These are phyloP conservation scores for Anolis carolinensis DNA, from an alignment of 2,113 vertebrate species.

Conservation along the genomic window DNA sequence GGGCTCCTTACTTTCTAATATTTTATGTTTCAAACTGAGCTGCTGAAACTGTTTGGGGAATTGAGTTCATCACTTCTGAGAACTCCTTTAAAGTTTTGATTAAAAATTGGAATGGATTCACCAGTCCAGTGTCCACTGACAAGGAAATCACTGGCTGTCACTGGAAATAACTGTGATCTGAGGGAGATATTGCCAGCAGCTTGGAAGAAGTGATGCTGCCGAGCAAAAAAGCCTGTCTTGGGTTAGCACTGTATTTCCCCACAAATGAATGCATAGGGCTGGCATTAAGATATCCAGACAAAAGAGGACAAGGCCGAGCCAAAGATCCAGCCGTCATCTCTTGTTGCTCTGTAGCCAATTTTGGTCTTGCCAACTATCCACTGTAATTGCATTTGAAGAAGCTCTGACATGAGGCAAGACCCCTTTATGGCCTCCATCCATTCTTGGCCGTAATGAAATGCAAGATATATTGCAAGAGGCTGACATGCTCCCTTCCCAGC, in stretches of 20 bases:
- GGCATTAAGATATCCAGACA: not conserved
- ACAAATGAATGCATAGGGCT: not conserved
- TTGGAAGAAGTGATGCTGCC: not conserved
- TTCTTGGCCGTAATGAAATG: constrained; percentile 61
- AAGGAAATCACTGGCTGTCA: no score
- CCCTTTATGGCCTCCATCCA: constrained; percentile 48
- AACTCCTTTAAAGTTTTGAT: no score
- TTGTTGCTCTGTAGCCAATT: not conserved
- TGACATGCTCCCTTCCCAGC: constrained; percentile 50
- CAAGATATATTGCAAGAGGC: constrained; percentile 54
- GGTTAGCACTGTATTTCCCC: not conserved
- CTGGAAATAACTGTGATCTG: not conserved
- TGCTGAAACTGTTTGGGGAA: no score
- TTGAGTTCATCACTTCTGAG: no score
- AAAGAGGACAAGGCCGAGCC: not conserved
- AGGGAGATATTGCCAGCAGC: not conserved
- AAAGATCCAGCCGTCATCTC: not conserved
- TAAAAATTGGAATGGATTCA: no score
- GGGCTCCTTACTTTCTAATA: no score
- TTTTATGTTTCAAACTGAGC: no score
- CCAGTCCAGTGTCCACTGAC: no score
- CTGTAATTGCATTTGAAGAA: constrained; percentile 31
- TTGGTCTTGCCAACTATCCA: constrained; percentile 18
- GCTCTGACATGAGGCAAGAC: constrained; percentile 45
- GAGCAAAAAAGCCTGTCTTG: not conserved